phyloP scores from a whole-genome alignment of 2,797 vertebrate genomes.

The Sebastes kiyomatsui region DNA sequence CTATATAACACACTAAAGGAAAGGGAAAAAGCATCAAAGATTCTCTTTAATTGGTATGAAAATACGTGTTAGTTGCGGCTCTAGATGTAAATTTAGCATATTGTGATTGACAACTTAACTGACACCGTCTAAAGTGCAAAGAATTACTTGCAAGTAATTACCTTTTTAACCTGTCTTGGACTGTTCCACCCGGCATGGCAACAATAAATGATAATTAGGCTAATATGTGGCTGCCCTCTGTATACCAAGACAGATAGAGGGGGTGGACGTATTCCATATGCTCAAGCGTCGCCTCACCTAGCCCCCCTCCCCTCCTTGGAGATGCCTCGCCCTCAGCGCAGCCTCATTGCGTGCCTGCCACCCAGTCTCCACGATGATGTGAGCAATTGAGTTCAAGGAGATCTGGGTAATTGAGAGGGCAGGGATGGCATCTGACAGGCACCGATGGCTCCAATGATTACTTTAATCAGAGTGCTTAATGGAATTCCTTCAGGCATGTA shows the following conservation, averaged over 20 bases:
- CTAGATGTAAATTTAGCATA: background rate
- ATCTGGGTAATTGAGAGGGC: slow-evolving; percentile 87
- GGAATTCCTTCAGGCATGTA: slow-evolving; percentile 84
- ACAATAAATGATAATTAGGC: slow-evolving; percentile 41
- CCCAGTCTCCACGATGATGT: slow-evolving; percentile 65
- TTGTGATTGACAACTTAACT: background rate
- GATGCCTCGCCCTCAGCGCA: slow-evolving; percentile 12
- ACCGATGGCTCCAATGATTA: slow-evolving; percentile 86
- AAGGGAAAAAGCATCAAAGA: no score
- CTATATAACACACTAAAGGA: no score
- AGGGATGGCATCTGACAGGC: slow-evolving; percentile 86
- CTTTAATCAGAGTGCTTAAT: slow-evolving; percentile 87
- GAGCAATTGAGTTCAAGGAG: slow-evolving; percentile 85
- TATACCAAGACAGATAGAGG: slow-evolving; percentile 14
- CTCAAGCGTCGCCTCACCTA: slow-evolving; percentile 5
- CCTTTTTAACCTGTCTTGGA: background rate
- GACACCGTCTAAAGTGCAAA: background rate
- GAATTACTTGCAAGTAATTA: background rate
- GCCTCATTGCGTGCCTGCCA: slow-evolving; percentile 37
- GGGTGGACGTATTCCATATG: slow-evolving; percentile 67
- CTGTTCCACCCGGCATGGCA: background rate
- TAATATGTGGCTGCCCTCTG: slow-evolving; percentile 14
- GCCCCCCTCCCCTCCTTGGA: background rate
- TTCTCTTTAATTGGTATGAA: no score
- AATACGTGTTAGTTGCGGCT: background rate